Percentiles rank a stretch among this genome's conserved stretches.
Evolutionary conservation across 2,888 invertebrate genomes (phyloP).

Genomic region (Coleophora flavipennella): DNA sequence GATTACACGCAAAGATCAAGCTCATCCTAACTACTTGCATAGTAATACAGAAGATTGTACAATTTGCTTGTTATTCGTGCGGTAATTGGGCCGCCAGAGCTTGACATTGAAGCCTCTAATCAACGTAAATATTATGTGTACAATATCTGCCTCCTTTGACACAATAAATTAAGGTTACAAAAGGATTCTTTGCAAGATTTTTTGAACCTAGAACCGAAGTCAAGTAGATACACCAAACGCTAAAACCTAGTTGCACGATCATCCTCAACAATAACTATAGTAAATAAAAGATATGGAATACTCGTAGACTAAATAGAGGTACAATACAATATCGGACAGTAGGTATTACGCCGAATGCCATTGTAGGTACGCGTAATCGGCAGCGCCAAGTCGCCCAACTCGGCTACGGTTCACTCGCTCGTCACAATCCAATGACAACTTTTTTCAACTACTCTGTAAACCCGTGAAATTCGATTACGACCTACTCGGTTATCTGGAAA

Average conservation of each 20-base stretch:
- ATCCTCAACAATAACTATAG: too few species aligned
- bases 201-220: too few species aligned
- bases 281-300: background rate
- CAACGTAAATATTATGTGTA: too few species aligned
- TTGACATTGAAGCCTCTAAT: slow-evolving; percentile 18
- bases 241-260: too few species aligned
- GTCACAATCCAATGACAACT: slow-evolving; percentile 37
- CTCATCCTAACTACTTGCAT: slow-evolving; percentile 4
- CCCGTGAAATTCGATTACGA: slow-evolving; percentile 63
- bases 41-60: slow-evolving; percentile 8
- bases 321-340: background rate
- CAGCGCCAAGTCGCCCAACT: slow-evolving; percentile 23
- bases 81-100: slow-evolving; percentile 33
- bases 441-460: slow-evolving; percentile 43
- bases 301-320: slow-evolving; percentile 1
- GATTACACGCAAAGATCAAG: slow-evolving; percentile 12
- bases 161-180: background rate
- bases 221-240: too few species aligned
- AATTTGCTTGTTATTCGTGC: slow-evolving; percentile 21
- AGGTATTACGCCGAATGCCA: slow-evolving; percentile 4
- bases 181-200: too few species aligned
- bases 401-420: slow-evolving; percentile 37
- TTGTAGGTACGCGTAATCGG: slow-evolving; percentile 22
- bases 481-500: slow-evolving; percentile 29
- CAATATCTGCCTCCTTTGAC: too few species aligned